Conservation (phyloP, 2,888 invertebrate species). For the Lycocerus yunnanus region DNA sequence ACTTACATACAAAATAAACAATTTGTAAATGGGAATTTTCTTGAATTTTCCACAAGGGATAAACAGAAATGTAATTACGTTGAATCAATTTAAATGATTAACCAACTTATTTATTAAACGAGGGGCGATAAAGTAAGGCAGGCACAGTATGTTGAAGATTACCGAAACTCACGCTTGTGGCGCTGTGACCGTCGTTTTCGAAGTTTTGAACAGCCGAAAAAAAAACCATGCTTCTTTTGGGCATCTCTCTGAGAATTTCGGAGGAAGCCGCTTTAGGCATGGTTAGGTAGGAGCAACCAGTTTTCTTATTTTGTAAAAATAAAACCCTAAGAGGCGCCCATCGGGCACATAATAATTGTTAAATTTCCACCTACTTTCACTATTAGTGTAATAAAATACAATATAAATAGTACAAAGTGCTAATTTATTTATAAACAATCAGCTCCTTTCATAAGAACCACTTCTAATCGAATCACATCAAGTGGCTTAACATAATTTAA, state of each 20-base stretch:
- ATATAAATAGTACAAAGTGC: not conserved
- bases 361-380: not conserved
- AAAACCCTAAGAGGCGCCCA: not conserved
- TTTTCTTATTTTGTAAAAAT: not conserved
- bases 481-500: constrained; percentile 1
- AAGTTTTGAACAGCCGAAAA: not conserved
- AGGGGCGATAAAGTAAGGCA: not conserved
- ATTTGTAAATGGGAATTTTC: not conserved
- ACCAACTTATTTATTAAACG: not conserved
- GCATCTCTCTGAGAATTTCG: not conserved
- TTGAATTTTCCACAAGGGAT: not conserved
- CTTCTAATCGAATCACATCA: not conserved
- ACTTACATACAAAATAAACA: not conserved
- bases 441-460: not conserved
- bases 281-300: not conserved
- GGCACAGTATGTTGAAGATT: not conserved
- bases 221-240: not conserved
- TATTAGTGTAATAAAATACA: not conserved
- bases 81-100: not conserved
- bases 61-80: not conserved
- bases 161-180: not conserved
- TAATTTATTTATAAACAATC: not conserved
- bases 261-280: not conserved
- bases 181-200: not conserved
- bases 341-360: not conserved